Percentiles rank a stretch among this genome's conserved stretches.
phyloP scores from a whole-genome alignment of 2,888 invertebrate genomes.

The Diaperis boleti region DNA sequence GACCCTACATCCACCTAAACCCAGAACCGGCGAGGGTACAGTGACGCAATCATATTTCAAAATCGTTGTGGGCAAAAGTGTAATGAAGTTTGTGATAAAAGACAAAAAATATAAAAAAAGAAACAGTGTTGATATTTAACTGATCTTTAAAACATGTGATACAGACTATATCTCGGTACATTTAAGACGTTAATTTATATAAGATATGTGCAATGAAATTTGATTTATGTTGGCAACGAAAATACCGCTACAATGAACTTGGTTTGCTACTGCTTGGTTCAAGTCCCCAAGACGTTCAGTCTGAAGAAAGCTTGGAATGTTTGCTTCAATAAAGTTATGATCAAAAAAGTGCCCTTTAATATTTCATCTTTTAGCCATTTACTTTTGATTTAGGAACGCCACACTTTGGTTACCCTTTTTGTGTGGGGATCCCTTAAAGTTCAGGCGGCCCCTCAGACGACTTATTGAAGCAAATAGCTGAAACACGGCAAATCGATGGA shows the following conservation, averaged over 20 bases:
- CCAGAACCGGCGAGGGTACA: not conserved
- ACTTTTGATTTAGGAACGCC: conserved; percentile 11
- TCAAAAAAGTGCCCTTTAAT: conserved; percentile 44
- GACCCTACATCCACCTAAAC: conserved; percentile 5
- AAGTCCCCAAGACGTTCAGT: conserved; percentile 8
- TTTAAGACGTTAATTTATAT: conserved; percentile 56
- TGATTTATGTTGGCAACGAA: conserved; percentile 63
- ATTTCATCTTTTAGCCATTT: conserved; percentile 12
- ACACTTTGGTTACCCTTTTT: conserved; percentile 24
- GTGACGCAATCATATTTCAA: not conserved
- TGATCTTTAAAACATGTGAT: conserved; percentile 60
- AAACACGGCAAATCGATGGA: conserved; percentile 42
- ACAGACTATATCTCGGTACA: conserved; percentile 62
- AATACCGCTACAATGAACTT: conserved; percentile 59
- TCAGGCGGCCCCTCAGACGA: not conserved
- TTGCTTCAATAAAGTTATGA: conserved; percentile 37
- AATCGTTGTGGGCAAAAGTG: conserved; percentile 27
- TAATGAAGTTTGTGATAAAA: conserved; percentile 43
- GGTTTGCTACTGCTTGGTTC: conserved; percentile 45
- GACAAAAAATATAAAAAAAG: conserved; percentile 42
- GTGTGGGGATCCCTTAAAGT: conserved; percentile 9
- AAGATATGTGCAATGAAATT: conserved; percentile 61
- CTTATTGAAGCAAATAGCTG: conserved; percentile 39
- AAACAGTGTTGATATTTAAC: conserved; percentile 52
- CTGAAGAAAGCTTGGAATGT: conserved; percentile 27